These are phyloP conservation scores for Anagrus nilaparvatae DNA, from an alignment of 1,140 invertebrate species.

Conservation along the genomic window DNA sequence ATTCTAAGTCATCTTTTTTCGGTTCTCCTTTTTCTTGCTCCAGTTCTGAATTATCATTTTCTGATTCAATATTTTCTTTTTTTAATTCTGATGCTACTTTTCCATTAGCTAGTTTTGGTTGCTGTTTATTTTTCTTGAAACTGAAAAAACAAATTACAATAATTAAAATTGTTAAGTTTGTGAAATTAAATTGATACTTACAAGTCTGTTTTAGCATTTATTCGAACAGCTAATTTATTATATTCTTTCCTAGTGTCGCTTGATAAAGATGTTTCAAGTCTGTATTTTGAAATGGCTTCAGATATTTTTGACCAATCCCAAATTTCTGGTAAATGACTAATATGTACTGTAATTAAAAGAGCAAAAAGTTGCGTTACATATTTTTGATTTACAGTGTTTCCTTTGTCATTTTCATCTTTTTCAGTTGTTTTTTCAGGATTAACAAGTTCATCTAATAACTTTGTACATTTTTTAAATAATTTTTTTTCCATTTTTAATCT, in stretches of 20 bases:
- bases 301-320: conserved; percentile 39
- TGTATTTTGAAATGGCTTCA: conserved; percentile 29
- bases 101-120: not conserved
- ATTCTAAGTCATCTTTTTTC: not conserved
- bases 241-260: conserved; percentile 40
- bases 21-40: conserved; percentile 6
- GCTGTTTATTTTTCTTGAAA: not conserved
- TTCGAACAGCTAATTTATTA: conserved; percentile 35
- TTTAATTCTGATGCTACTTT: not conserved
- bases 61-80: not conserved
- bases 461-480: conserved; percentile 28
- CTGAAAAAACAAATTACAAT: conserved; percentile 4
- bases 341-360: conserved; percentile 32
- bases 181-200: too few species aligned
- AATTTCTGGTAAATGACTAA: conserved; percentile 27
- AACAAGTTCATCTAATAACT: conserved; percentile 28
- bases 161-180: conserved; percentile 13
- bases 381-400: conserved; percentile 30
- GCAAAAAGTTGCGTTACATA: conserved; percentile 38
- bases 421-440: conserved; percentile 20
- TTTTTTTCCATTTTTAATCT: conserved; percentile 30
- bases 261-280: conserved; percentile 26
- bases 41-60: conserved; percentile 1
- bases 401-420: conserved; percentile 23
- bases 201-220: conserved; percentile 28